Conservation (phyloP, 2,888 invertebrate genomes). For the Luffia ferchaultella region DNA sequence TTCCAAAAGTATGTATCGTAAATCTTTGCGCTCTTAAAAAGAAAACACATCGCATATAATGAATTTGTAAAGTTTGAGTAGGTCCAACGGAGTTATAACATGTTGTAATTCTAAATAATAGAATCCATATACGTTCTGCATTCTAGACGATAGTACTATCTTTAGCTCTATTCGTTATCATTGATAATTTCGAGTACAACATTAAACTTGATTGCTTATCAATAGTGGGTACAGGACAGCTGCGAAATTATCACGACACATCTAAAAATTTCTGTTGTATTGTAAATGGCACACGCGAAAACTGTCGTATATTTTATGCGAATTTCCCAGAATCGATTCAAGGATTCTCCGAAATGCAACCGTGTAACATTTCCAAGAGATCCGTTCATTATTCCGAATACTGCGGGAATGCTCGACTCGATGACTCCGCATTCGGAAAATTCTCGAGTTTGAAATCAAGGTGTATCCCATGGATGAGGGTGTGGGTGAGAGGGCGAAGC, state of each 20-base stretch:
- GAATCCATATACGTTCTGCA: not conserved
- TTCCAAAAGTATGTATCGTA: too few species aligned
- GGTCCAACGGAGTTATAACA: too few species aligned
- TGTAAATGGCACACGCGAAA: too few species aligned
- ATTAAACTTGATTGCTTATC: not conserved
- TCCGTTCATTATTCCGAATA: not conserved
- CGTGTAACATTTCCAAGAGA: not conserved
- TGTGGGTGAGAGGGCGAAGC: not conserved
- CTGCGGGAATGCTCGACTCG: not conserved
- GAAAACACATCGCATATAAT: too few species aligned
- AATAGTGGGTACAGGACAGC: not conserved
- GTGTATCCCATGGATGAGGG: slow-evolving; percentile 28
- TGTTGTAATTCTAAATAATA: not conserved
- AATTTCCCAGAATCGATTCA: not conserved
- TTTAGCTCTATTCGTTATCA: not conserved
- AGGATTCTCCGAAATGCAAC: too few species aligned
- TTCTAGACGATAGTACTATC: not conserved
- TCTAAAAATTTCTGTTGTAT: too few species aligned
- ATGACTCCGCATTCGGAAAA: not conserved
- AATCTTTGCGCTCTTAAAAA: too few species aligned
- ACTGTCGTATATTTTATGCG: too few species aligned
- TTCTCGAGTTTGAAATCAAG: slow-evolving; percentile 34
- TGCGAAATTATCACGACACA: not conserved
- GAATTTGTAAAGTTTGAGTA: too few species aligned
- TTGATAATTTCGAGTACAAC: not conserved